These are phyloP conservation scores for Botia almorhae DNA, from an alignment of 2,797 vertebrate species.

Conservation along the genomic window DNA sequence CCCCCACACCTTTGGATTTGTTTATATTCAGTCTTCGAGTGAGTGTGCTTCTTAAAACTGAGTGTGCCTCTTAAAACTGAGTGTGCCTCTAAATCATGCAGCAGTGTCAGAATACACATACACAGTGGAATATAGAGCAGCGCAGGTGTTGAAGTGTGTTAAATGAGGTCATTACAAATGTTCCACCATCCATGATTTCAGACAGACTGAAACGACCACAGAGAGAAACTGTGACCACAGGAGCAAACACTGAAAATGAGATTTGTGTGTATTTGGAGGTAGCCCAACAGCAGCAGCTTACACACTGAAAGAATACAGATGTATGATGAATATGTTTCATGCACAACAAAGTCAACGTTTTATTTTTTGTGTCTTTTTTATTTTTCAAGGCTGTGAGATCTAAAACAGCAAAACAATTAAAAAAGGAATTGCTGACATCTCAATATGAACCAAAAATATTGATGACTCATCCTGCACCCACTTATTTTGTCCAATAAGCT, in stretches of 20 bases:
- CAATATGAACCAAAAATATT: background rate
- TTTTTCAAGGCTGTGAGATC: background rate
- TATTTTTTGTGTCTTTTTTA: background rate
- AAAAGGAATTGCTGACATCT: background rate
- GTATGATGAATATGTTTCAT: too few relatives aligned
- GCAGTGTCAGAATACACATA: constrained; percentile 8
- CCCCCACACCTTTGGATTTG: background rate
- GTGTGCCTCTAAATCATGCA: background rate
- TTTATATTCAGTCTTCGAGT: background rate
- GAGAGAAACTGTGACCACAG: constrained; percentile 22
- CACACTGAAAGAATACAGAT: too few relatives aligned
- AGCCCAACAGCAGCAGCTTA: background rate
- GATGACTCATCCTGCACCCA: too few relatives aligned
- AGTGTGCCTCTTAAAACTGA: background rate
- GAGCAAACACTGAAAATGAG: constrained; percentile 52
- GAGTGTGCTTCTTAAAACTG: background rate
- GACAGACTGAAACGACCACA: constrained; percentile 38
- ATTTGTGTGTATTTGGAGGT: background rate
- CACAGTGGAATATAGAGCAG: background rate
- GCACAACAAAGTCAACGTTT: too few relatives aligned
- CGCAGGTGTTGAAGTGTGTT: background rate
- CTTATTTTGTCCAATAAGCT: too few relatives aligned
- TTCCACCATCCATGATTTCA: constrained; percentile 35
- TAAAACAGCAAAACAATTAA: background rate
- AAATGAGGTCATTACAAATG: constrained; percentile 22